These are phyloP conservation scores for Prionace glauca DNA, from an alignment of 2,797 vertebrate genomes.

Conservation along the genomic window DNA sequence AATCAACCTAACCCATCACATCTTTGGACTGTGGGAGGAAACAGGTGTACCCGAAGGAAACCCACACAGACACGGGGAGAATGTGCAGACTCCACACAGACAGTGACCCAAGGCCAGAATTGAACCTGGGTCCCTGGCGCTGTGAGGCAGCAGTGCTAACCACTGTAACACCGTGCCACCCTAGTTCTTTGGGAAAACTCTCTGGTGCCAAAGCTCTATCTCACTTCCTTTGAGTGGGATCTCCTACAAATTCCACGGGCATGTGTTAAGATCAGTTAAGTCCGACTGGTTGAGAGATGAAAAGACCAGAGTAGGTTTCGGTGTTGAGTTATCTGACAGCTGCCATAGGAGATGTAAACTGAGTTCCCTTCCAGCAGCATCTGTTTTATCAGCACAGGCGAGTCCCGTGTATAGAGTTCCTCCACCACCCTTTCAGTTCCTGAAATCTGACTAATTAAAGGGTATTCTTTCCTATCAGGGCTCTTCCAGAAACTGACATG, in stretches of 20 bases:
- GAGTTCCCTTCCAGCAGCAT: slow-evolving; percentile 45
- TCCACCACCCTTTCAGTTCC: not conserved
- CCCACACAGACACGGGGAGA: too few relatives aligned
- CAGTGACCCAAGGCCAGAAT: too few relatives aligned
- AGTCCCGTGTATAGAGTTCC: not conserved
- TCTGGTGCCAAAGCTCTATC: slow-evolving; percentile 44
- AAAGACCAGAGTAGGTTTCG: slow-evolving; percentile 46
- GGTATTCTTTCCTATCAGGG: not conserved
- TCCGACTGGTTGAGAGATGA: slow-evolving; percentile 45
- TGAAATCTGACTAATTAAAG: not conserved
- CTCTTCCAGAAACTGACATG: not conserved
- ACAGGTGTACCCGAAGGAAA: too few relatives aligned
- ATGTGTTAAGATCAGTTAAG: slow-evolving; percentile 44
- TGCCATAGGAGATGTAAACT: slow-evolving; percentile 44
- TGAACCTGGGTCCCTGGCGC: too few relatives aligned
- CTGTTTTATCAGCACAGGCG: slow-evolving; percentile 44
- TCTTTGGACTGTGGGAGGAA: too few relatives aligned
- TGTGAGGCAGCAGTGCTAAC: too few relatives aligned
- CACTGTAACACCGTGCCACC: too few relatives aligned
- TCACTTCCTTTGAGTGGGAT: slow-evolving; percentile 47
- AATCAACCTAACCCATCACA: too few relatives aligned
- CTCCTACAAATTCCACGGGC: slow-evolving; percentile 43
- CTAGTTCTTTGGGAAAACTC: not conserved
- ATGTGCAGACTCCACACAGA: too few relatives aligned
- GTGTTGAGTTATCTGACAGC: slow-evolving; percentile 42